Evolutionary conservation across 2,888 invertebrate genomes (phyloP).

Genomic region (Anarsia innoxiella): DNA sequence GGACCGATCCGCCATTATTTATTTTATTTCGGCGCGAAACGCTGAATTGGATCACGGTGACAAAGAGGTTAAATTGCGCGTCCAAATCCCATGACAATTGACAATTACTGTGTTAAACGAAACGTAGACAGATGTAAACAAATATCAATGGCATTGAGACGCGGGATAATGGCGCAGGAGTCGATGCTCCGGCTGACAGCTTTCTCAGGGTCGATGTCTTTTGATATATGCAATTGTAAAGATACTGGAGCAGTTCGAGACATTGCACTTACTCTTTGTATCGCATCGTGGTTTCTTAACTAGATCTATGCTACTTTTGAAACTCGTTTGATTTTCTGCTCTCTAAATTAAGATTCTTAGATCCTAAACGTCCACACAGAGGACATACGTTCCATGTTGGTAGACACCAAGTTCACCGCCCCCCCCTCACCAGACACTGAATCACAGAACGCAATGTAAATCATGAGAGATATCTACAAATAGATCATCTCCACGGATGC

Average conservation of each 20-base stretch:
- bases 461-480: conserved; percentile 34
- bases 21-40: conserved; percentile 71
- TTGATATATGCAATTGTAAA: conserved; percentile 2
- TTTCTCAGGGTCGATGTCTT: conserved; percentile 5
- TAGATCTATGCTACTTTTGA: too few relatives aligned
- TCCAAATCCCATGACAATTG: conserved; percentile 69
- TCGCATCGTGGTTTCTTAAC: too few relatives aligned
- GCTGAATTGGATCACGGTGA: conserved; percentile 66
- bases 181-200: conserved; percentile 17
- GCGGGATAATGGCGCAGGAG: conserved; percentile 22
- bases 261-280: too few relatives aligned
- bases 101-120: conserved; percentile 53
- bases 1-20: conserved; percentile 65
- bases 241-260: too few relatives aligned
- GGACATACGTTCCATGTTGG: conserved; percentile 20
- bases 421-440: too few relatives aligned
- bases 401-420: too few relatives aligned
- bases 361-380: conserved; percentile 9
- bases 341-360: conserved; percentile 1
- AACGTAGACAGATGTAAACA: conserved; percentile 69
- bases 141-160: conserved; percentile 44
- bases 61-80: conserved; percentile 73
- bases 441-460: conserved; percentile 19
- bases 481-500: conserved; percentile 31
- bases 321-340: too few relatives aligned